Evolutionary conservation across 2,113 vertebrate species (phyloP), one percentile per base, ranked within the genome.

Genomic region (Gymnobelideus leadbeateri): DNA sequence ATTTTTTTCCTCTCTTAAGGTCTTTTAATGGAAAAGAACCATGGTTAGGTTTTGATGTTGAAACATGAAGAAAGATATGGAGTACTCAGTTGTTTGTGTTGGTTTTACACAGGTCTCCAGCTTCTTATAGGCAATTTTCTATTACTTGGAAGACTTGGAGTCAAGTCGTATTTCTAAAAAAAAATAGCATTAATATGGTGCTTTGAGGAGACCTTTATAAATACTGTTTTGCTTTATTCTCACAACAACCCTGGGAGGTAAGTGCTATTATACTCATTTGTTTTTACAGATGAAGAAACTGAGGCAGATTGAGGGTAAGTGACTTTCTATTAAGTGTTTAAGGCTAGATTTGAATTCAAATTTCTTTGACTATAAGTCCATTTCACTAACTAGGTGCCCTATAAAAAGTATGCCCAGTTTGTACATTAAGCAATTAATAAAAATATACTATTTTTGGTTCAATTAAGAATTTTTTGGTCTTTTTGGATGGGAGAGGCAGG

Each of bases 1-100:
- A 92, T 55, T 50, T 77, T 90, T 51, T 93, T 95, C 92, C 94
- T 91, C 46, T 12, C 95, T 90, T 68, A 89, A 93, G 51, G 49
- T 77, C 68, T 43, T 49, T 49, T n/a, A 77, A 77, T 77, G 16
- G 68, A 28, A 50, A 77, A 92, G 61, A 90, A 43, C 25, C 52
- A 46, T 24, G 43, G 43, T 9, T 47, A 31, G 57, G 43, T 37
- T 84, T 52, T 61, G 47, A 47, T 46, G 43, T 28, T 92, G 68
- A 84, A 84, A 84, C 19, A 84, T 43, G 68, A 84, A 16, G n/a
- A 84, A 84, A 84, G n/a, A 84, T 5, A 84, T 84, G 23, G 14
- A 8, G 16, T 19, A 31, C 68, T 31, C 28, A 91, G 16, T 91
- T 91, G 25, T 50, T 94, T 92, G 61, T n/a, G 55, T 55, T 31